Conservation (phyloP, 2,797 vertebrate species). For the Anableps anableps region DNA sequence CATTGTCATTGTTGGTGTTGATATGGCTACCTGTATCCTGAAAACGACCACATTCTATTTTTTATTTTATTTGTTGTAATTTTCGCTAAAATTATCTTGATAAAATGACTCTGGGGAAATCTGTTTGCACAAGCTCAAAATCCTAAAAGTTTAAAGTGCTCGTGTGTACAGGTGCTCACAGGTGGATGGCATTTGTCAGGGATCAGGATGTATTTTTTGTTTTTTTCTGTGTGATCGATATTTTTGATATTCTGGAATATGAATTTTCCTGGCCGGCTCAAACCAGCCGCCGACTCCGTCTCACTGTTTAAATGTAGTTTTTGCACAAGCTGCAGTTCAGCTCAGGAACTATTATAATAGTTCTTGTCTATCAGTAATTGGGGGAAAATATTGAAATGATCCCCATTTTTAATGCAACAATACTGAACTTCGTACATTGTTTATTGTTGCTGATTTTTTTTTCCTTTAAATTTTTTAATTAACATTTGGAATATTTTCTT, state of each 20-base stretch:
- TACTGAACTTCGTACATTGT: too few relatives aligned
- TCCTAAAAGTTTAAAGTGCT: conserved; percentile 23
- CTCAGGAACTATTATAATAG: background rate
- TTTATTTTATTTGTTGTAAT: background rate
- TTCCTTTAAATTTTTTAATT: too few relatives aligned
- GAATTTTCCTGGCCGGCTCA: conserved; percentile 16
- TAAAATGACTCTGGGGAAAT: conserved; percentile 21
- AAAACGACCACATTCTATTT: background rate
- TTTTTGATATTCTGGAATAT: conserved; percentile 27
- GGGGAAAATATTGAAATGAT: background rate
- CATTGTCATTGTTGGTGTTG: background rate
- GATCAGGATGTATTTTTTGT: conserved; percentile 29
- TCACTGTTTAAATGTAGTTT: conserved; percentile 13
- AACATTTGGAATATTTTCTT: too few relatives aligned
- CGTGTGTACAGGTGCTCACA: conserved; percentile 15
- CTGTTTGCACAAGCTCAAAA: conserved; percentile 12
- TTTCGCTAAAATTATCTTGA: background rate
- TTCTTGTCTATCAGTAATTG: background rate
- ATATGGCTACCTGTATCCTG: background rate
- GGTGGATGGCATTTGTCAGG: conserved; percentile 48
- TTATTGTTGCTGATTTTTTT: too few relatives aligned
- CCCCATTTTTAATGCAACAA: too few relatives aligned
- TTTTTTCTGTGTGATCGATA: conserved; percentile 45
- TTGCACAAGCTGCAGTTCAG: background rate
- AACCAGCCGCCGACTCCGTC: conserved; percentile 5